Evolutionary conservation across 2,888 invertebrate genomes (phyloP), one percentile per base, ranked within the genome.

Genomic region (Standfussiana lucernea): DNA sequence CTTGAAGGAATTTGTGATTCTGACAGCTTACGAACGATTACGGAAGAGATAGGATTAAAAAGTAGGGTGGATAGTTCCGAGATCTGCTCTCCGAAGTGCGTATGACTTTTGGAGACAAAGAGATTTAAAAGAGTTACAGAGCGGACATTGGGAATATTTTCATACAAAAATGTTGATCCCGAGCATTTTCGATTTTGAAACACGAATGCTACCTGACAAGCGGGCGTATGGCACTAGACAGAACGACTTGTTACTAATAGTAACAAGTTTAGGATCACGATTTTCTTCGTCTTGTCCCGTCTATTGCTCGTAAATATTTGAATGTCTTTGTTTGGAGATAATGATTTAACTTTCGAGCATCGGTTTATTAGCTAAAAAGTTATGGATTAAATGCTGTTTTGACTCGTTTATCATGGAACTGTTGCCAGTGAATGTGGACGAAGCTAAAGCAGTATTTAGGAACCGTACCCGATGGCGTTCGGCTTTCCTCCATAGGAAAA

Each of bases 1-100:
- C 64, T 72, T 64, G 18, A n/a, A 70, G 66, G 62, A 73, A 72
- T 75, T 85, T 59, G 56, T 42, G 35, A 75, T 70, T 66, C 37
- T 42, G 66, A 72, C 8, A 50, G 67, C 28, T 72, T 61, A n/a
- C 21, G 15, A 69, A 69, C 65, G 56, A 56, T 83, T 70, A 83
- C 8, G n/a, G 37, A 50, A 7, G 40, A 59, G 5, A 53, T 21
- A 18, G 42, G 50, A 59, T 69, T 8, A 28, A 45, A 28, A 66
- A 53, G 28, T 18, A 7, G 18, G 35, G 5, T 37, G 13, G 37
- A 1, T 56, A 56, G 56, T 18, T 59, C 7, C 32, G 28, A 13
- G 53, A n/a, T 13, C 56, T 35, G 24, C n/a, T n/a, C 15, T 37
- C 11, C 13, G 15, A 64, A 64, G 40, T 64, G 8, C 18, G n/a